Base-by-base conservation (phyloP, 2,113 vertebrate species). In the Heliornis fulica region DNA sequence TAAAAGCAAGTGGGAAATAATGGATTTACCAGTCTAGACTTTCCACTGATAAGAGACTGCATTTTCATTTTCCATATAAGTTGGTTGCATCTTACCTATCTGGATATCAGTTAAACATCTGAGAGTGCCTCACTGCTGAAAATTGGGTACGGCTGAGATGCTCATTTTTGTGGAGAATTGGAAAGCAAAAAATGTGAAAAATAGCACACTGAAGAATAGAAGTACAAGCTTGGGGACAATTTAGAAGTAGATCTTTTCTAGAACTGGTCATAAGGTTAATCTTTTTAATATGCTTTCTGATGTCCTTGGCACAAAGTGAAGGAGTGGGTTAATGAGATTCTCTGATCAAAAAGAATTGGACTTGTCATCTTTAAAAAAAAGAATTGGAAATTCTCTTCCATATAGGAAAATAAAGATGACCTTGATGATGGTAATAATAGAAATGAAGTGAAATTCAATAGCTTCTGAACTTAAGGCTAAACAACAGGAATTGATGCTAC, bases 381-480 rank as follows among this genome's bases (percentile, higher is more conserved):
- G 43, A 82, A 81, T 29, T 71, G 61, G 31, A 93, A 95, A 93
- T 84, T 70, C 51, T 92, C 32, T 86, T 80, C 83, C 54, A 77
- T 32, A 22, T 8, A 88, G 21, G 54, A 94, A 94, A 94, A 83
- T 81, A 25, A 70, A 36, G 76, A 87, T 93, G 71, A 93, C 83
- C 59, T 93, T 93, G 86, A 89, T 38, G 15, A 77, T n/a, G 15
- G 46, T 50, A 94, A 83, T 83, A 83, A 74, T n/a, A 83, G 71
- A 93, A 94, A 90, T 74, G 13, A 94, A 95, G 53, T 92, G 57
- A 92, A 93, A 96, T 90, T 83, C 88, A 77, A 50, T 80, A 93
- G 32, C 51, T 66, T 92, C 14, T 86, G 79, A 90, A 95, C 68
- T 83, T 88, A 50, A 74, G 29, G 59, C 29, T 77, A 81, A 96